Evolutionary conservation across 2,888 invertebrate genomes (phyloP).

Genomic region (Acanthoscelides obtectus): DNA sequence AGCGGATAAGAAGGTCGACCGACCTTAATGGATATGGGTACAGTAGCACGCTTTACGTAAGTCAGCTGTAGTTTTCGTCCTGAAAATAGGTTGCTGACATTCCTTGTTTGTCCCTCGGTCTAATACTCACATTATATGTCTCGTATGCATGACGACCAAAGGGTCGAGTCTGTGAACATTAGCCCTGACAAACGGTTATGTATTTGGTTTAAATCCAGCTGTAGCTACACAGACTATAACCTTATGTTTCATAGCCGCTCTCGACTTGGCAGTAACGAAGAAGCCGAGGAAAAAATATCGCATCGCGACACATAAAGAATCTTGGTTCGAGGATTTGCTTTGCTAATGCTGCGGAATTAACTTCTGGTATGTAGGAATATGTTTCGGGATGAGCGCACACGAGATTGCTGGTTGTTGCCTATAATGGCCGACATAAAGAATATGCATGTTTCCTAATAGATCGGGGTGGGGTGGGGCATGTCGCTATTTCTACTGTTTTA

Average conservation of each 20-base stretch:
- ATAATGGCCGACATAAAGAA: background rate
- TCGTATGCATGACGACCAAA: slow-evolving; percentile 26
- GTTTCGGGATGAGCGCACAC: background rate
- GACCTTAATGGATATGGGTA: too few species aligned
- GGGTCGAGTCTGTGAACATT: slow-evolving; percentile 38
- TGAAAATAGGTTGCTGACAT: background rate
- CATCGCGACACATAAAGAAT: slow-evolving; percentile 17
- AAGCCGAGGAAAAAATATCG: slow-evolving; percentile 11
- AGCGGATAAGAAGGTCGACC: too few species aligned
- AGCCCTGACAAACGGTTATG: slow-evolving; percentile 49
- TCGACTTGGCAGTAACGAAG: slow-evolving; percentile 37
- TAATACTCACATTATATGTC: slow-evolving; percentile 19
- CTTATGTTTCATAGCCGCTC: slow-evolving; percentile 43
- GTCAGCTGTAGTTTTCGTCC: too few species aligned
- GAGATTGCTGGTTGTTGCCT: background rate
- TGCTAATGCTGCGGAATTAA: background rate
- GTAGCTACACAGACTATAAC: slow-evolving; percentile 41
- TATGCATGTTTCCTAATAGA: background rate
- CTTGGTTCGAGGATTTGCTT: background rate
- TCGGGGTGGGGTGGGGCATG: background rate
- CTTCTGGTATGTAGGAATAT: background rate
- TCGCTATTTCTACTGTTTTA: too few species aligned
- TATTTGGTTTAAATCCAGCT: slow-evolving; percentile 49
- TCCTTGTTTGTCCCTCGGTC: background rate
- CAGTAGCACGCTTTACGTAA: too few species aligned